Evolutionary conservation across 2,113 vertebrate genomes (phyloP).

Genomic region (Strix uralensis): DNA sequence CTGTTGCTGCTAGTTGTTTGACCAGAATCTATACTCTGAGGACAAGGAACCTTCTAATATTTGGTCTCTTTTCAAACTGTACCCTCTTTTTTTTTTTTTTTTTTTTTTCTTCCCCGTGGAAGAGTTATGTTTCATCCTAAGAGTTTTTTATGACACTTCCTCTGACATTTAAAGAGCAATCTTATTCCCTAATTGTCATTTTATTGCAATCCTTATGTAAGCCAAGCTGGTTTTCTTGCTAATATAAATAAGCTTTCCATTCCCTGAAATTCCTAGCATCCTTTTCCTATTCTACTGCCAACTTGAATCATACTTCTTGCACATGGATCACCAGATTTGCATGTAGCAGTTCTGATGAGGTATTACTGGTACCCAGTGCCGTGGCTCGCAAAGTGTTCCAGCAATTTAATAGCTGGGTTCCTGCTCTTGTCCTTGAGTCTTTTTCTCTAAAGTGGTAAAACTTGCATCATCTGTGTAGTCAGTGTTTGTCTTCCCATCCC

Average conservation of each 20-base stretch:
- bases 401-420: not conserved
- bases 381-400: not conserved
- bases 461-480: not conserved
- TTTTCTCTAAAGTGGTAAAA: not conserved
- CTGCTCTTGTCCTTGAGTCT: not conserved
- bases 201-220: not conserved
- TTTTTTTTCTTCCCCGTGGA: not conserved
- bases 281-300: slow-evolving; percentile 23
- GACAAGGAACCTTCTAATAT: not conserved
- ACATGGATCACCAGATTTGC: not conserved
- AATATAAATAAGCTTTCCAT: not conserved
- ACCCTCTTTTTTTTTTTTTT: not conserved
- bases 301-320: not conserved
- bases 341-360: not conserved
- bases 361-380: not conserved
- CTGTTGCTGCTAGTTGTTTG: not conserved
- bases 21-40: not conserved
- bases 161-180: not conserved
- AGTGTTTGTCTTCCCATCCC: not conserved
- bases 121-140: not conserved
- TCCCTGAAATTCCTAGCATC: not conserved
- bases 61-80: not conserved
- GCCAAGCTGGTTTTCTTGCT: not conserved
- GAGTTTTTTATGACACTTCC: not conserved
- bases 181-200: not conserved